These are phyloP conservation scores for Phragmatobia fuliginosa DNA, from an alignment of 2,888 invertebrate genomes.

Conservation along the genomic window DNA sequence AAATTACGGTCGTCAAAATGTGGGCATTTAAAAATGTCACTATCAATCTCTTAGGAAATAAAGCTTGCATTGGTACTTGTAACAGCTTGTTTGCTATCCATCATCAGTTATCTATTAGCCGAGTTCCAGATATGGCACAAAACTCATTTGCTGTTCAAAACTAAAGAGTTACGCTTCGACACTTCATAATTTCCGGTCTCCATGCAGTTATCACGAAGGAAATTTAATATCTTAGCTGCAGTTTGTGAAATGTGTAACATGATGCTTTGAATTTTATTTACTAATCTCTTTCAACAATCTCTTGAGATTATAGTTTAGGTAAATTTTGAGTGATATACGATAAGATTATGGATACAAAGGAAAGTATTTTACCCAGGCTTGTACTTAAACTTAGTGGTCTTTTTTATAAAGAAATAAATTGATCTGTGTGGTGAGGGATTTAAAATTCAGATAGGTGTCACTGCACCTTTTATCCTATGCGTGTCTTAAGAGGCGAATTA, in stretches of 20 bases:
- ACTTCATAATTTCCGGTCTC: conserved; percentile 21
- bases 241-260: background rate
- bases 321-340: background rate
- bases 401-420: too few species aligned
- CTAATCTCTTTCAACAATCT: too few species aligned
- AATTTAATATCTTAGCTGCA: conserved; percentile 9
- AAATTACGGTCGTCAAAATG: background rate
- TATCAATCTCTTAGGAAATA: background rate
- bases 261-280: background rate
- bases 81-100: background rate
- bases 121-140: background rate
- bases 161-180: conserved; percentile 8
- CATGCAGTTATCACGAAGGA: conserved; percentile 13
- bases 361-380: too few species aligned
- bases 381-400: too few species aligned
- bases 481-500: too few species aligned
- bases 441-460: too few species aligned
- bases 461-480: too few species aligned
- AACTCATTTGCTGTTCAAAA: conserved; percentile 6
- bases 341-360: background rate
- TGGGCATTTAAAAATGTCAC: background rate
- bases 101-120: background rate
- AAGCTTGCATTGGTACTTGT: background rate
- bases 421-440: too few species aligned
- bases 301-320: background rate